These are phyloP conservation scores for Caradrina clavipalpis DNA, from an alignment of 2,888 invertebrate species.

Conservation along the genomic window DNA sequence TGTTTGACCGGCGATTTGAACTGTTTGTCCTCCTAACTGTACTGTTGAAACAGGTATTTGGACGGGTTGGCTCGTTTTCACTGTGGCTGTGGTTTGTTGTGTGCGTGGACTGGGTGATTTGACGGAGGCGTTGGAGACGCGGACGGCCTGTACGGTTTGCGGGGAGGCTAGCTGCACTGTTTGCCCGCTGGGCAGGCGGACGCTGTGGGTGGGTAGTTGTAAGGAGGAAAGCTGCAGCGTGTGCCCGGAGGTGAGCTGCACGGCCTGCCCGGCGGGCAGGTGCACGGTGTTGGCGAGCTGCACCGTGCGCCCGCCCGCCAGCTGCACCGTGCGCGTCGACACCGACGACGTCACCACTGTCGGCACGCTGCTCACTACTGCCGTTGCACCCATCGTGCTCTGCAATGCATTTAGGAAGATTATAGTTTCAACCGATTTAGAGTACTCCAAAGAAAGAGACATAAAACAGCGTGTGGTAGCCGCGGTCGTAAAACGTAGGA, in stretches of 20 bases:
- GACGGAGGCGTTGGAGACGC: constrained; percentile 70
- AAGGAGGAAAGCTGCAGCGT: constrained; percentile 80
- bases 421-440: neutral
- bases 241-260: constrained; percentile 76
- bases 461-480: neutral
- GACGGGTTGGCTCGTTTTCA: constrained; percentile 74
- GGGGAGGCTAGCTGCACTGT: constrained; percentile 83
- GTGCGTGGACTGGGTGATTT: constrained; percentile 73
- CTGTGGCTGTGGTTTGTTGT: constrained; percentile 69
- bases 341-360: constrained; percentile 73
- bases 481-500: neutral
- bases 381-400: constrained; percentile 73
- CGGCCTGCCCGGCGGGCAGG: constrained; percentile 74
- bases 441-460: too few species aligned
- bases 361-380: constrained; percentile 77
- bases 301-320: constrained; percentile 84
- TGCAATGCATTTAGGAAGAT: constrained; percentile 61
- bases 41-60: constrained; percentile 84
- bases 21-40: constrained; percentile 81
- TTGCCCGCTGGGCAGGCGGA: constrained; percentile 84
- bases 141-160: constrained; percentile 78
- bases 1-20: constrained; percentile 83
- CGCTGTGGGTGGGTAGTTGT: constrained; percentile 83
- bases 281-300: constrained; percentile 83
- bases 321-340: constrained; percentile 79